Conservation (phyloP, 2,113 vertebrate species). For the Eulemur rufifrons region DNA sequence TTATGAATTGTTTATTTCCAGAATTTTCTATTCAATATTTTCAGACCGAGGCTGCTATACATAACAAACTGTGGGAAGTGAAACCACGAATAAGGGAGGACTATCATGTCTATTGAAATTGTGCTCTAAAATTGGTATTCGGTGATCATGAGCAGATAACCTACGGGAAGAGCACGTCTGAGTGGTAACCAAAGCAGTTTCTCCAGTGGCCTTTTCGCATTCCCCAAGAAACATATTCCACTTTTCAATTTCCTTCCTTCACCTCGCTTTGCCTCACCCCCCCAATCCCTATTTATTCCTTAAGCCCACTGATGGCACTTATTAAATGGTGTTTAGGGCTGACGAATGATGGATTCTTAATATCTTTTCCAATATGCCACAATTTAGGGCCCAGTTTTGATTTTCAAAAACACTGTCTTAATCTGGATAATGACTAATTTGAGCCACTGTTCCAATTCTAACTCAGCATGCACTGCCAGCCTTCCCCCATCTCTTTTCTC, state of each 20-base stretch:
- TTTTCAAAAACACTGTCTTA: background rate
- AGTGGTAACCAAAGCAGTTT: background rate
- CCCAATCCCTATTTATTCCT: background rate
- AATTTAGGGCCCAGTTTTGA: background rate
- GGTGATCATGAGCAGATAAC: background rate
- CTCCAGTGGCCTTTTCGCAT: background rate
- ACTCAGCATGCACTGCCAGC: constrained; percentile 51
- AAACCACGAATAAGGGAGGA: background rate
- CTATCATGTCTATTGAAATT: background rate
- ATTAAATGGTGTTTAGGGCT: background rate
- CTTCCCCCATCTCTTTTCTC: background rate
- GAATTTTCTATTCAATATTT: background rate
- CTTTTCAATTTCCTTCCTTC: background rate
- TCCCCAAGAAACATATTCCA: background rate
- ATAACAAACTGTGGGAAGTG: background rate
- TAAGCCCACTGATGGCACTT: background rate
- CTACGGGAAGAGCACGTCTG: background rate
- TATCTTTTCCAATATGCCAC: background rate
- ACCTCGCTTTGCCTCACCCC: background rate
- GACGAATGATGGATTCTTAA: background rate
- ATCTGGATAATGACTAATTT: background rate
- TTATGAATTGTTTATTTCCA: background rate
- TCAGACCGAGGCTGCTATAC: background rate
- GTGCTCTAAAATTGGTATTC: background rate
- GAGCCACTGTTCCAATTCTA: background rate